These are phyloP conservation scores for Antennarius striatus DNA, from an alignment of 2,113 vertebrate genomes.

Conservation along the genomic window DNA sequence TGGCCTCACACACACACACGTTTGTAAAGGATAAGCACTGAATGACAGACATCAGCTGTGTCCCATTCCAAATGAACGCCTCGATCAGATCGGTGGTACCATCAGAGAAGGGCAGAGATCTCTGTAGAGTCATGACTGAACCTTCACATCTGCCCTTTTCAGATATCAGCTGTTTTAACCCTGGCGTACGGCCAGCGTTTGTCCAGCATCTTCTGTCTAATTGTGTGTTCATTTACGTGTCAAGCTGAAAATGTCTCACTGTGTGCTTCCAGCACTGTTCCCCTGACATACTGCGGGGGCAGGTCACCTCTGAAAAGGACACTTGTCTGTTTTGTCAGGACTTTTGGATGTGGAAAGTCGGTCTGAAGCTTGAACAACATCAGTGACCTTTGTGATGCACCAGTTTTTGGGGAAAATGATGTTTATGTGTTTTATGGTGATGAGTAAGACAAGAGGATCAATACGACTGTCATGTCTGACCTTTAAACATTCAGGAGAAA, in stretches of 20 bases:
- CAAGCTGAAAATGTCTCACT: conserved; percentile 73
- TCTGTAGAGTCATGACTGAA: conserved; percentile 64
- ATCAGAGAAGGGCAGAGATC: conserved; percentile 48
- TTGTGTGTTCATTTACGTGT: conserved; percentile 67
- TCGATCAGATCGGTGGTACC: conserved; percentile 4
- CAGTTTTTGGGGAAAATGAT: not conserved
- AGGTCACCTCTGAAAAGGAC: conserved; percentile 55
- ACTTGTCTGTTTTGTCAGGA: conserved; percentile 23
- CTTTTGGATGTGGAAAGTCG: conserved; percentile 3
- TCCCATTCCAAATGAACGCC: conserved; percentile 34
- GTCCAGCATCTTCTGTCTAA: conserved; percentile 58
- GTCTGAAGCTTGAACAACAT: conserved; percentile 1
- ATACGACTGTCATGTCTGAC: not conserved
- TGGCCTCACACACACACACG: conserved; percentile 21
- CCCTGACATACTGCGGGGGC: conserved; percentile 56
- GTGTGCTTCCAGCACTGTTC: conserved; percentile 43
- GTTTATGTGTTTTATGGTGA: not conserved
- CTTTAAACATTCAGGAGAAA: too few relatives aligned
- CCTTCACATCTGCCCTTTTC: conserved; percentile 68
- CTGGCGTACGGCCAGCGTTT: conserved; percentile 65
- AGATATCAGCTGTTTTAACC: conserved; percentile 53
- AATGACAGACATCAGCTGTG: conserved; percentile 40
- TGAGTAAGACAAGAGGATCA: not conserved
- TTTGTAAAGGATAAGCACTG: conserved; percentile 25
- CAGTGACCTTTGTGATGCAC: not conserved